Conservation (phyloP, 1,140 invertebrate genomes). For the Probaryconus sp. region DNA sequence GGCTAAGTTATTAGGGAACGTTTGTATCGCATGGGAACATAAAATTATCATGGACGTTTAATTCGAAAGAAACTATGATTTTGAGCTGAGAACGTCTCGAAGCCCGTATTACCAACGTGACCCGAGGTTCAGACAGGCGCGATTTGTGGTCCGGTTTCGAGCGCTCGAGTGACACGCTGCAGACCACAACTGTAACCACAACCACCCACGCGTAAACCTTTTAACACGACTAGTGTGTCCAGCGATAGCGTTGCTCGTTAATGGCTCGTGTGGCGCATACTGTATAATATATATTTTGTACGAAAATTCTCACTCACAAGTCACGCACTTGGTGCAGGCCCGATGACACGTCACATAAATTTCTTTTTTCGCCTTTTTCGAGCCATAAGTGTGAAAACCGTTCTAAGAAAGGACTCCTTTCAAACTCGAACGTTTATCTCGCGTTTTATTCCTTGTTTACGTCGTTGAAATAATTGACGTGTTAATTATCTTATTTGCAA, state of each 20-base stretch:
- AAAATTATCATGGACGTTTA: slow-evolving; percentile 48
- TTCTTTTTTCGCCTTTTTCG: slow-evolving; percentile 37
- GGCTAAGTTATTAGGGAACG: slow-evolving; percentile 28
- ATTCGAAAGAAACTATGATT: slow-evolving; percentile 46
- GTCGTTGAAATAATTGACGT: not conserved
- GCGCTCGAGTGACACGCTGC: slow-evolving; percentile 68
- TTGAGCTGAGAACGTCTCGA: slow-evolving; percentile 20
- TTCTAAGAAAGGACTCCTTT: slow-evolving; percentile 31
- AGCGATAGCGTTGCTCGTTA: slow-evolving; percentile 60
- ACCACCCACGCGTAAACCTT: slow-evolving; percentile 69
- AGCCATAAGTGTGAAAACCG: slow-evolving; percentile 45
- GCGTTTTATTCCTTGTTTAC: slow-evolving; percentile 22
- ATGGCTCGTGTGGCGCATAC: slow-evolving; percentile 40
- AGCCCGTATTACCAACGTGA: slow-evolving; percentile 51
- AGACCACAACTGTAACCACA: slow-evolving; percentile 63
- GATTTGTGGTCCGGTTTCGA: slow-evolving; percentile 62
- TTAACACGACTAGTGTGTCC: slow-evolving; percentile 65
- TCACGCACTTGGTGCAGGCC: slow-evolving; percentile 50
- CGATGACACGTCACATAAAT: slow-evolving; percentile 54
- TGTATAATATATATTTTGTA: slow-evolving; percentile 52
- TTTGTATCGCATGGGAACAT: slow-evolving; percentile 37
- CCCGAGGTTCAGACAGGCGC: slow-evolving; percentile 58
- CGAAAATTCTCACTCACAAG: slow-evolving; percentile 54
- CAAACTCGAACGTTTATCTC: slow-evolving; percentile 35
- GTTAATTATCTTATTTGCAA: not conserved